Evolutionary conservation across 2,797 vertebrate species (phyloP), one percentile per base, ranked within the genome.

Genomic region (Coccyzus lansbergi): DNA sequence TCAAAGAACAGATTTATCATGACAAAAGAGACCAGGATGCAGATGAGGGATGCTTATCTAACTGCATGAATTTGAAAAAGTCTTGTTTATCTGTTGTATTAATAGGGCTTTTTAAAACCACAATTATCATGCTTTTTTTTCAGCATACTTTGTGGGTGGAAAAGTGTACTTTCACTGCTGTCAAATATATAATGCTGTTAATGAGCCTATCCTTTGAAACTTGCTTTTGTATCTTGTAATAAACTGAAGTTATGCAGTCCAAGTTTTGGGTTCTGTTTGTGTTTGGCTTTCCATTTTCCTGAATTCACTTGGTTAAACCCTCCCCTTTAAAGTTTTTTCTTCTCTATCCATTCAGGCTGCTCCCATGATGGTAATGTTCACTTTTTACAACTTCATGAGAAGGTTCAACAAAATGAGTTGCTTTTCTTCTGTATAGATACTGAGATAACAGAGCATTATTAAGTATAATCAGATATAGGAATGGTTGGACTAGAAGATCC

Each of bases 81-180:
- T 60, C 17, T 68, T 87, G 64, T 90, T 86, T 94, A 62, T 68
- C 44, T 67, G 0, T 36, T 51, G 62, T 26, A 68, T 12, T 53
- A 72, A 76, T n/a, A 26, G 33, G 9, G 3, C 26, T 84, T 93
- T 92, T 80, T 14, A 80, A 70, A 88, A 26, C 19, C 16, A 22
- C 29, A 44, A 0, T 40, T 14, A 7, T 24, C 7, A 11, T 9
- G 9, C 15, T 3, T 14, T 58, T 65, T 46, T 51, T 59, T 12
- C 25, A 22, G 18, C 60, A 59, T 0, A 0, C 38, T 24, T 16
- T 24, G 24, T 12, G n/a, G 13, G 13, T 36, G 59, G 9, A 26
- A 21, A 80, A 9, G 15, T 5, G 6, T 56, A 63, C 10, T 56
- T 71, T 17, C 21, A 25, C 13, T 71, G 12, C 31, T 34, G 8